phyloP scores from a whole-genome alignment of 2,797 vertebrate genomes.

The Neosilurus mollespiculum region DNA sequence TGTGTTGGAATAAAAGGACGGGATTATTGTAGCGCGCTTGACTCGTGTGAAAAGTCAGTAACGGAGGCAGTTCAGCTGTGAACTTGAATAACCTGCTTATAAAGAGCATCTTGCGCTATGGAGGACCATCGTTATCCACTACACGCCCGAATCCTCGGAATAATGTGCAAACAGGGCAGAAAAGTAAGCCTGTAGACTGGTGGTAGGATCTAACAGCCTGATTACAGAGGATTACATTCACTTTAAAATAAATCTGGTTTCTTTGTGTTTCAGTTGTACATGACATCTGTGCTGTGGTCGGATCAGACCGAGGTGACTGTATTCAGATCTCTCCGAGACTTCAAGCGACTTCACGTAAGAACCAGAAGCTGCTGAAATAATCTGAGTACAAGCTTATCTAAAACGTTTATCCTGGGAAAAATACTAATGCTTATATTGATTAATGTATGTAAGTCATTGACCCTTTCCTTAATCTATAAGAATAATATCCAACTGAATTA shows the following conservation, averaged over 20 bases:
- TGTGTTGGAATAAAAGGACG: background rate
- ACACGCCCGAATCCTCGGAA: slow-evolving; percentile 63
- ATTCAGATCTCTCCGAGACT: slow-evolving; percentile 74
- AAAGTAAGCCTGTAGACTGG: slow-evolving; percentile 62
- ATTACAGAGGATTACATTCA: background rate
- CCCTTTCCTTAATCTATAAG: background rate
- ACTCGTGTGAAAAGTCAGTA: background rate
- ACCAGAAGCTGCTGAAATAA: background rate
- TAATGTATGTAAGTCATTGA: background rate
- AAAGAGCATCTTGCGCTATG: slow-evolving; percentile 55
- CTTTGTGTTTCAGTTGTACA: slow-evolving; percentile 65
- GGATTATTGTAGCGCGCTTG: background rate
- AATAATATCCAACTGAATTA: background rate
- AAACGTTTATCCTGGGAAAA: background rate
- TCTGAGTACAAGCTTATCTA: background rate
- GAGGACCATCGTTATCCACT: slow-evolving; percentile 60
- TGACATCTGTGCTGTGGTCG: slow-evolving; percentile 73
- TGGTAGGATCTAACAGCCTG: background rate
- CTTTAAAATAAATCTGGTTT: too few species aligned
- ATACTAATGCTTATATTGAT: background rate
- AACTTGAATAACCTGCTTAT: background rate
- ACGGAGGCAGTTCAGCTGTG: background rate
- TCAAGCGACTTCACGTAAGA: slow-evolving; percentile 74
- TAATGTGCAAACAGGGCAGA: slow-evolving; percentile 64
- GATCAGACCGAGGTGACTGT: slow-evolving; percentile 70